Base-by-base conservation (phyloP, 2,797 vertebrate species). In the Diceros bicornis region DNA sequence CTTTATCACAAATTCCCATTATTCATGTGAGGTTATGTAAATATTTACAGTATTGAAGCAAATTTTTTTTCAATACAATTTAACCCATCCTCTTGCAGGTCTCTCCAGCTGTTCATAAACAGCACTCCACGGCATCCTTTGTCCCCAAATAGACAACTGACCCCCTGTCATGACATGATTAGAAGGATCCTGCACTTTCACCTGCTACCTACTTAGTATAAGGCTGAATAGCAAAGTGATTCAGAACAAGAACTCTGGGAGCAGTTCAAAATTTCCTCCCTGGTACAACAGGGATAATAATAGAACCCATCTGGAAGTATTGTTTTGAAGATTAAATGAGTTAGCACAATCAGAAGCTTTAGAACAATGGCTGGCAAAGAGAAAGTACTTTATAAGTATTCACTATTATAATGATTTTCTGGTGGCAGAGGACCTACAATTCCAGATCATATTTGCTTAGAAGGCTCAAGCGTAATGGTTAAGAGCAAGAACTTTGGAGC, bases 261-360 rank as follows among this genome's bases (percentile, higher is more conserved):
- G 34, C n/a, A 3, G 6, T 44, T 25, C 32, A 12, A 12, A 6
- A 9, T 86, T 61, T 72, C 44, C 27, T n/a, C 18, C 9, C 16
- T 44, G 47, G 71, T 20, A 81, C 52, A 83, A n/a, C 37, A 21
- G 4, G 5, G 4, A 16, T 37, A 47, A 66, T 47, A 64, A 87
- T 9, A 86, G 41, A 92, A 66, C 9, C 50, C 47, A 12, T 29
- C 18, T 61, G 25, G 25, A 37, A 59, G 41, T 68, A 44, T 34
- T 74, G 17, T 61, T 90, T 83, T 41, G 44, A 94, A 29, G 41
- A 92, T 66, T 61, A 87, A 92, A 55, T 66, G 32, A 91, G 27
- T 62, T 74, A 82, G 55, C 1, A 72, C 61, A 37, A 77, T 72
- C 74, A 84, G 52, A 88, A 78, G n/a, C 0, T 41, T 69, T 85